phyloP scores from a whole-genome alignment of 1,140 invertebrate genomes.

The Chelonus insularis region DNA sequence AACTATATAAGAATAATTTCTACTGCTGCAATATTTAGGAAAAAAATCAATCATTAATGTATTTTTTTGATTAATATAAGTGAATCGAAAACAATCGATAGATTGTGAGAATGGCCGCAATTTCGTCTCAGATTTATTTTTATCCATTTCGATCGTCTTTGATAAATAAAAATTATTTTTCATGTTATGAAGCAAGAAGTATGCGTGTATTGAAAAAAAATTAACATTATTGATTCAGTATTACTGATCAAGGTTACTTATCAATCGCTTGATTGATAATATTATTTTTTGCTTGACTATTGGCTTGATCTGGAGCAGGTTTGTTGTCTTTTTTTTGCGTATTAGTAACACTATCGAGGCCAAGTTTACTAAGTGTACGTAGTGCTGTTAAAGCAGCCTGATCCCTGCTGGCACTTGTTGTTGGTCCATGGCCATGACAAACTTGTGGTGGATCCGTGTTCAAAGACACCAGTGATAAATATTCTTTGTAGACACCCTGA shows the following conservation, averaged over 20 bases:
- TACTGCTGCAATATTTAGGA: no score
- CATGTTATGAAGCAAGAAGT: neutral
- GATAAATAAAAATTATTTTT: slow-evolving; percentile 4
- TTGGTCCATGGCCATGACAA: slow-evolving; percentile 86
- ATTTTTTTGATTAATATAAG: neutral
- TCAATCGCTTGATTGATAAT: slow-evolving; percentile 55
- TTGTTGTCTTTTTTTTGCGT: slow-evolving; percentile 53
- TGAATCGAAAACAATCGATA: slow-evolving; percentile 14
- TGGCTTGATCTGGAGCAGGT: slow-evolving; percentile 39
- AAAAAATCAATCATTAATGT: no score
- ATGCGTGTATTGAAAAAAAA: slow-evolving; percentile 6
- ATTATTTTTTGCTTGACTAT: slow-evolving; percentile 53
- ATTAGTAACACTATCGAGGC: slow-evolving; percentile 72
- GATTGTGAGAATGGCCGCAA: slow-evolving; percentile 7
- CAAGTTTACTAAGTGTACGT: slow-evolving; percentile 80
- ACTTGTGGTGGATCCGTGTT: slow-evolving; percentile 90
- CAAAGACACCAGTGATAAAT: slow-evolving; percentile 87
- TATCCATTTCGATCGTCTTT: slow-evolving; percentile 1
- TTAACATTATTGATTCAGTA: slow-evolving; percentile 25
- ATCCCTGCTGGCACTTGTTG: slow-evolving; percentile 85
- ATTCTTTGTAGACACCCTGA: slow-evolving; percentile 87
- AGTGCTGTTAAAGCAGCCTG: slow-evolving; percentile 84
- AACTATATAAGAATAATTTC: no score
- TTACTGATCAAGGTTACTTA: slow-evolving; percentile 43
- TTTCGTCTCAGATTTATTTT: slow-evolving; percentile 15